Base-by-base conservation (phyloP, 2,113 vertebrate genomes). In the Seriola quinqueradiata region DNA sequence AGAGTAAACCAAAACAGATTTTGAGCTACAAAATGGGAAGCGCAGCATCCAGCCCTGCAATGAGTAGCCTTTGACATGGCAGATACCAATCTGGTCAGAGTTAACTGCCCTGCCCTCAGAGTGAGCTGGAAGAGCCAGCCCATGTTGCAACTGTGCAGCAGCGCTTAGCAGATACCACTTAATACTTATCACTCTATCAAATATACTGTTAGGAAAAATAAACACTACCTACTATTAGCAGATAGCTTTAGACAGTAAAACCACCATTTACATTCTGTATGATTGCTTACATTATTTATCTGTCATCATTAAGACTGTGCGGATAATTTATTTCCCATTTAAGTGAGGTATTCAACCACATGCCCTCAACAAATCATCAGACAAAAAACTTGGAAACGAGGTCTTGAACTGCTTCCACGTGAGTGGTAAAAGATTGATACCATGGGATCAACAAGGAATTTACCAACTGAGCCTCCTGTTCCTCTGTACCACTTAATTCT, bases 1-100 rank as follows among this genome's bases (percentile, higher is more conserved):
- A 87, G 79, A 74, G 72, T 94, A 94, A 94, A 93, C 84, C 81
- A 88, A 91, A 95, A 90, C 93, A 94, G 81, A 92, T 91, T 90
- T 65, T 4, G 65, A 70, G 81, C 12, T 67, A 36, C 67, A 70
- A 70, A 63, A 71, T 21, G 50, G 66, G 16, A 78, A 64, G 64
- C 0, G 11, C 57, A 70, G 70, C 11, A 36, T 84, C 77, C 68
- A 66, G 67, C 65, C 86, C 60, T 46, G 74, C 70, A 75, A 87
- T 19, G 71, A 85, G 77, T 73, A 86, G 82, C 87, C 84, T 89
- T 72, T 89, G 90, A 91, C 84, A 91, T 21, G 85, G 46, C 72
- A 86, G 83, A 92, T 89, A 74, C 66, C 63, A 70, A 76, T 92
- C 89, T 90, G 91, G 59, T 85, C 74, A 82, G 58, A 55, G 83